Base-by-base conservation (phyloP, 2,113 vertebrate genomes). In the Ibidorhyncha struthersii region DNA sequence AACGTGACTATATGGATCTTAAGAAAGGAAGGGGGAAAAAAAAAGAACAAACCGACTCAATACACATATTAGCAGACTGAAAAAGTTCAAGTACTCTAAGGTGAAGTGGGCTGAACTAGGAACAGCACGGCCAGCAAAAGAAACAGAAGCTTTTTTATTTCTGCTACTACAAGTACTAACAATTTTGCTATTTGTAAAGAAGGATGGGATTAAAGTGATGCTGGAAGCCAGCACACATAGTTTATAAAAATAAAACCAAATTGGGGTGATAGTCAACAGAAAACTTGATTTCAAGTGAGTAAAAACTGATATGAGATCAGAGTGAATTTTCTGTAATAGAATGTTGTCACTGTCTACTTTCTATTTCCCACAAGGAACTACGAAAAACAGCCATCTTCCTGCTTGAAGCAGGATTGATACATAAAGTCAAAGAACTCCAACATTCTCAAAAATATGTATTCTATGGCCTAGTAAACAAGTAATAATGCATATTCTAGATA, bases 201-300 rank as follows among this genome's bases (percentile, higher is more conserved):
- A 3, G 89, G 27, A 41, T 38, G 87, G 41, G 45, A 95, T 93
- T 58, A 86, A 94, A 96, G 23, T 47, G 23, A 32, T 82, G 18
- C 9, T 55, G 38, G 52, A 84, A 94, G 41, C 26, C 65, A 84
- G 36, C 19, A 77, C 43, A 47, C 78, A 59, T 32, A 52, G 78
- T 77, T 94, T 95, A 93, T 38, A 43, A 86, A 97, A 77, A 72
- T 56, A 47, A 77, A 95, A 78, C 13, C 49, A 62, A 93, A 89
- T 25, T 43, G 55, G 50, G 50, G 40, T 53, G 59, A 65, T 11
- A 96, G 71, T 84, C 77, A 96, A 95, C 66, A 94, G 56, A 95
- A 88, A 97, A 94, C 67, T 86, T 96, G 56, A 95, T 93, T 96
- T 90, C 56, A 96, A 95, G 76, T 94, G 47, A 23, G 55, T 93